Base-by-base conservation (phyloP, 2,113 vertebrate species). In the Equus przewalskii region DNA sequence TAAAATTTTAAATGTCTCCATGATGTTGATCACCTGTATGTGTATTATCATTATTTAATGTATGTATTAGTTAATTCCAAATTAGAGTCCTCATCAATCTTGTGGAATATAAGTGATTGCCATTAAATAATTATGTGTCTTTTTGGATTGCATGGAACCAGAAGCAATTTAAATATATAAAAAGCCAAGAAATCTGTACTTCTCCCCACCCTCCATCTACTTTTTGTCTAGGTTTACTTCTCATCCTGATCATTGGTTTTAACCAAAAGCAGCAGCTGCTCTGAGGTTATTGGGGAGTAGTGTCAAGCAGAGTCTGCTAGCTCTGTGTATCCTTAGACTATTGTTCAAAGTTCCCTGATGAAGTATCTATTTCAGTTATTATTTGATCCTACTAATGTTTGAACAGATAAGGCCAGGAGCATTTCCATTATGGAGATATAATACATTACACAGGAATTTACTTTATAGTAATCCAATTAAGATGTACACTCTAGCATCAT, bases 81-180 rank as follows among this genome's bases (percentile, higher is more conserved):
- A 81, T 81, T 69, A 65, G 70, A 89, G 69, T 30, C 69, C 15
- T 84, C 58, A 90, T 76, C 8, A 80, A 1, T 92, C 16, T 88
- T 94, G 33, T 96, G 13, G 36, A 96, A 36, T 92, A 73, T 84
- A 64, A 89, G 62, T 96, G 36, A 36, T 60, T 90, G 7, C 41
- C 30, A 62, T 93, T 86, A 69, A 96, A 81, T 93, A 64, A 56
- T 58, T 83, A 89, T 92, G 3, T 89, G 4, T 73, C 60, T 46
- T 65, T 82, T 14, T 44, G 51, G 4, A 72, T 49, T 80, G 2
- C 10, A 30, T 85, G 18, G 51, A 95, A 86, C 28, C 62, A 67
- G 46, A 97, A 92, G 92, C 26, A 82, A 83, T 94, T 96, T 94
- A 92, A 75, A 91, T 93, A 64, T 76, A 30, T 67, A 90, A 49